Evolutionary conservation across 2,113 vertebrate genomes (phyloP).

Genomic region (Bothrops jararaca): DNA sequence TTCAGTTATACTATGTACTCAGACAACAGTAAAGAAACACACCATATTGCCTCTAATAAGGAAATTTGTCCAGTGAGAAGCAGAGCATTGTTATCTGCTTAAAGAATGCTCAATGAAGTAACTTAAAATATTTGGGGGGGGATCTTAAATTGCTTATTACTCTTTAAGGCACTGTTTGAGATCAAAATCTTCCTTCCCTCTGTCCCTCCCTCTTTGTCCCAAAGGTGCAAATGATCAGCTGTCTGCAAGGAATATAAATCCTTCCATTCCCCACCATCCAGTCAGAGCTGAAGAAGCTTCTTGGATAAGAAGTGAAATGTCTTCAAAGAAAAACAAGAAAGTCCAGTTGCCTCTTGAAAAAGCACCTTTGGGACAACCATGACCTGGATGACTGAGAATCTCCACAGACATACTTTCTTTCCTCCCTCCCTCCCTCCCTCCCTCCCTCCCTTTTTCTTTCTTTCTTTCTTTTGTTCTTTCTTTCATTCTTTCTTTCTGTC

Average conservation of each 20-base stretch:
- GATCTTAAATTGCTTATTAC: neutral
- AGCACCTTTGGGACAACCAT: too few relatives aligned
- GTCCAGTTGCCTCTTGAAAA: too few relatives aligned
- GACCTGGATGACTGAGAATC: too few relatives aligned
- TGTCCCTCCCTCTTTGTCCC: neutral
- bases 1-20: neutral
- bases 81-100: neutral
- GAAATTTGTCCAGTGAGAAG: neutral
- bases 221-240: too few relatives aligned
- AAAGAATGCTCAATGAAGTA: neutral
- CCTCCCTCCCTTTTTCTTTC: neutral
- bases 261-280: too few relatives aligned
- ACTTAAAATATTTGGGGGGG: neutral
- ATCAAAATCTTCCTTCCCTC: neutral
- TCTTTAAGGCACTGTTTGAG: neutral
- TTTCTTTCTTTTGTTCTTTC: neutral
- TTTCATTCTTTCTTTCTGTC: neutral
- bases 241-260: too few relatives aligned
- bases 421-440: neutral
- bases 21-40: neutral
- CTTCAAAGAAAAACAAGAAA: too few relatives aligned
- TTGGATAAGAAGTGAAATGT: too few relatives aligned
- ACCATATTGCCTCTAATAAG: neutral
- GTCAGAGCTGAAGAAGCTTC: too few relatives aligned
- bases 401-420: too few relatives aligned